Base-by-base conservation (phyloP, 2,113 vertebrate genomes). In the Saccopteryx bilineata region DNA sequence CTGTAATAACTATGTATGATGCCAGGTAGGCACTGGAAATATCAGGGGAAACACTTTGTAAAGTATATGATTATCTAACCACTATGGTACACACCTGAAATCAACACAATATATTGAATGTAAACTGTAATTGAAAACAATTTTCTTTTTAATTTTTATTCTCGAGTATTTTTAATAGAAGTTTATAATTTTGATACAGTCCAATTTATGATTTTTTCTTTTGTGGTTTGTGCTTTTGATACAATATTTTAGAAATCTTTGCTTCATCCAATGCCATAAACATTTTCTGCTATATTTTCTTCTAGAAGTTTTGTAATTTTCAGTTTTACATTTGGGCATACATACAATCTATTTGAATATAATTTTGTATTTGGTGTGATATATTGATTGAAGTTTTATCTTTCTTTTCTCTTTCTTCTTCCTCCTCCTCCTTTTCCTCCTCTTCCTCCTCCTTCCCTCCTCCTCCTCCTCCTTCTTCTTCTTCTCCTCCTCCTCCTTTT, bases 231-330 rank as follows among this genome's bases (percentile, higher is more conserved):
- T 92, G n/a, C 18, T 81, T 71, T 76, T 52, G 23, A 12, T 93
- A 26, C 60, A 15, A 46, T 83, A 72, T 65, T 58, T 72, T 8
- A 87, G 46, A 92, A 96, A 81, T 12, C 21, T 78, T 90, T 78
- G 52, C 58, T 95, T 90, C 46, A 78, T 8, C 50, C n/a, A 60
- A 66, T 60, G 28, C 31, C 28, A 26, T 12, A 31, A 61, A 85
- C 50, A 9, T 75, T 92, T 92, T 79, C 63, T 85, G 11, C 33
- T 39, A 23, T 85, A 19, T 93, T 90, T 82, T 95, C 81, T 66
- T 66, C 13, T 61, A 66, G 54, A 75, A 60, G 48, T 48, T 87
- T 87, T 72, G 33, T 87, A 82, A 71, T 82, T 93, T 72, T 39
- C 72, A 1, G 2, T 72, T 87, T 60, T 84, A 93, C 1, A 46